Base-by-base conservation (phyloP, 2,113 vertebrate genomes). In the Mesocricetus auratus region DNA sequence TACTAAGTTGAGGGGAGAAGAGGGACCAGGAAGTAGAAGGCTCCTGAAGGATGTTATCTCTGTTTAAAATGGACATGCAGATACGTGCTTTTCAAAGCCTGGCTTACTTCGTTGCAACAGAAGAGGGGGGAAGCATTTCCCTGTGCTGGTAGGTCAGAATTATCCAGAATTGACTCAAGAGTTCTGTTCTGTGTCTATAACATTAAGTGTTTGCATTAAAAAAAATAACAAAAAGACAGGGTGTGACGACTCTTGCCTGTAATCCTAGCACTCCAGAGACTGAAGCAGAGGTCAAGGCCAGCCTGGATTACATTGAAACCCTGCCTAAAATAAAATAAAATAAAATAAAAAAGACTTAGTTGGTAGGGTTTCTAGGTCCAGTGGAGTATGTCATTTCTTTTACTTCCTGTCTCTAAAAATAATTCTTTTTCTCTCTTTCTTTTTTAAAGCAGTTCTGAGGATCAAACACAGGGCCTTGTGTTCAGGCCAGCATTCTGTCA, bases 71-170 rank as follows among this genome's bases (percentile, higher is more conserved):
- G 36, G 53, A 95, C 79, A 68, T 8, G 26, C 53, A 60, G 62
- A 50, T 50, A 10, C 53, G 56, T 94, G 68, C 94, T 95, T 96
- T 96, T 77, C 69, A 96, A 95, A 93, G 85, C 56, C 33, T 92
- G 81, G 88, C 87, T 75, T 77, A 53, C 45, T 93, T 94, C 53
- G 58, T 92, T 89, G 75, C 93, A 93, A 82, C 16, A 96, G 75
- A 53, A 74, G 83, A 95, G 81, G 73, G 58, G 89, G 86, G 92
- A 74, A 89, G 74, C n/a, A 47, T 82, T 86, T 93, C 89, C 50
- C 56, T 45, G 73, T 85, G 89, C 56, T 68, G 78, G 83, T 96
- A 86, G 94, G 83, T 69, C 47, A 33, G 47, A 77, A 69, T 73
- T 78, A 60, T 92, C 81, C 50, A 50, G 89, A 95, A 82, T 42